Conservation (phyloP, 1,140 invertebrate species). For the Dinothrombium tinctorium region DNA sequence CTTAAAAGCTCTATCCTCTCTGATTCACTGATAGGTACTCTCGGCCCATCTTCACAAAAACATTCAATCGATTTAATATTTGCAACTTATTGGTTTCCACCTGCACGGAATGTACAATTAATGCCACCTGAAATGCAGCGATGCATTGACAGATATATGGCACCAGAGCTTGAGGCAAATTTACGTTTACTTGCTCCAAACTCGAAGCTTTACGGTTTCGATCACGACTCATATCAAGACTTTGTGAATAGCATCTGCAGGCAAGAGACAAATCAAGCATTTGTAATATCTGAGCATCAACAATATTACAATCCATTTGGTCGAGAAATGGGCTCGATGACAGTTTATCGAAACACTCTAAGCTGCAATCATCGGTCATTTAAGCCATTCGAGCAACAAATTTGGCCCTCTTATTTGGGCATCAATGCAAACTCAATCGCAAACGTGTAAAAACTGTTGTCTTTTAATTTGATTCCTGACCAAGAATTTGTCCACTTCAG, state of each 20-base stretch:
- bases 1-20: constrained; percentile 21
- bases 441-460: constrained; percentile 6
- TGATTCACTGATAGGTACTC: constrained; percentile 18
- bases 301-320: constrained; percentile 19
- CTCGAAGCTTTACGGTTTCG: constrained; percentile 19
- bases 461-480: too few species aligned
- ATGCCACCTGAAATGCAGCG: constrained; percentile 23
- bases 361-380: constrained; percentile 18
- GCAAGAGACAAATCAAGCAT: not conserved
- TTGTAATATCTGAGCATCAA: constrained; percentile 16
- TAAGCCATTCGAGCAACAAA: constrained; percentile 22
- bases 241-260: constrained; percentile 17
- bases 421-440: constrained; percentile 18
- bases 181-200: not conserved
- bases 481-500: too few species aligned
- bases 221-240: constrained; percentile 26
- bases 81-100: constrained; percentile 30
- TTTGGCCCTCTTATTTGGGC: constrained; percentile 25
- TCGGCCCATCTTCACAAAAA: constrained; percentile 21
- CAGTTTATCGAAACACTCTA: constrained; percentile 25
- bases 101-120: constrained; percentile 21
- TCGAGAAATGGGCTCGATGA: constrained; percentile 27
- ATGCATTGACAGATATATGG: constrained; percentile 23
- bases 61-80: constrained; percentile 26
- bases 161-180: constrained; percentile 17